A percentile compares a stretch with the other conserved stretches of the same genome.
Evolutionary conservation across 30 jellyfish, hydroid and myxozoan genomes (phyloP).

Genomic region (Aurelia coerulea): DNA sequence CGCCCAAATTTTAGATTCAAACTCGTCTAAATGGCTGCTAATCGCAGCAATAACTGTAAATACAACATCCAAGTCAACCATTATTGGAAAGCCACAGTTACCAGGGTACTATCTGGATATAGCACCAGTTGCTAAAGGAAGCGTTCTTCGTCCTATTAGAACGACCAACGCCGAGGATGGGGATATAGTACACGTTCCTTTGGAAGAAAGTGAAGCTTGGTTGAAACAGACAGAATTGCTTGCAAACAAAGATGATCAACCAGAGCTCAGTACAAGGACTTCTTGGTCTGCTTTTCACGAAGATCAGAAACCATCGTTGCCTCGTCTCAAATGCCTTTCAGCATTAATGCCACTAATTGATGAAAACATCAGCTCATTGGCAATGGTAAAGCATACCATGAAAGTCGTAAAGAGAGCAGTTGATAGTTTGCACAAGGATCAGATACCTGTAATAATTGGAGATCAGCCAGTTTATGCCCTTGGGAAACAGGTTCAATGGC

Average conservation of each 20-base stretch:
- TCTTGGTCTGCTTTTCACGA: constrained; percentile 6
- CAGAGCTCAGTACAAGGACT: not conserved
- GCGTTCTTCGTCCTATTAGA: no score
- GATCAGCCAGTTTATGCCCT: constrained; percentile 53
- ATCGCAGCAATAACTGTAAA: no score
- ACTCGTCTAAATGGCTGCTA: no score
- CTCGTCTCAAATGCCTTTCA: not conserved
- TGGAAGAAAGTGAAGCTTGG: no score
- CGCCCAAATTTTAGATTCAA: no score
- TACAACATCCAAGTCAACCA: no score
- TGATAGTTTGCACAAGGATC: constrained; percentile 43
- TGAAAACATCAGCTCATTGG: constrained; percentile 27
- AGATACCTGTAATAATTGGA: constrained; percentile 13
- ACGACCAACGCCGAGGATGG: no score
- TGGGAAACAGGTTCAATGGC: constrained; percentile 63
- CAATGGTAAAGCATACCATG: constrained; percentile 46
- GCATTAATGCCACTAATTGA: constrained; percentile 39
- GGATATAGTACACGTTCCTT: no score
- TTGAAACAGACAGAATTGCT: no score
- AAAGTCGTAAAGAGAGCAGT: constrained; percentile 8
- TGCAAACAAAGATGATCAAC: no score
- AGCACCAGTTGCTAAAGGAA: not conserved
- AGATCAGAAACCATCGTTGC: not conserved
- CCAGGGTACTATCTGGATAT: not conserved
- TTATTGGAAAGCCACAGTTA: not conserved